phyloP scores from a whole-genome alignment of 2,888 invertebrate species.

The Andrena chrysosceles region DNA sequence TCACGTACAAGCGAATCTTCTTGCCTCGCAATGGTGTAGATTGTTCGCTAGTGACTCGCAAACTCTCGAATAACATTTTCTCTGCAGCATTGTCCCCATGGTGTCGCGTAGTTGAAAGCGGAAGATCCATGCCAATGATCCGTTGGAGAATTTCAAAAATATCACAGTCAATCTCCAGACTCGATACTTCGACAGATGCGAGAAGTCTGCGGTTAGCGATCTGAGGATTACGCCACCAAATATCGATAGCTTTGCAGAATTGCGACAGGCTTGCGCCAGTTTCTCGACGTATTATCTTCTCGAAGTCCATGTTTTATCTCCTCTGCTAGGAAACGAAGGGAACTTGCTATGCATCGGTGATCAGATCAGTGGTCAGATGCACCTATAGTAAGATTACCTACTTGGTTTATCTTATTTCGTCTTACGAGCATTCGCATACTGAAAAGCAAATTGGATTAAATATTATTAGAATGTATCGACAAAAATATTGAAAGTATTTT shows the following conservation, averaged over 20 bases:
- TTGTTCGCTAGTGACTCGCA: slow-evolving; percentile 77
- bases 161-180: slow-evolving; percentile 69
- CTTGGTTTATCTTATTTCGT: neutral
- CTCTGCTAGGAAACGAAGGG: neutral
- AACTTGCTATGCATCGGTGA: neutral
- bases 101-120: neutral
- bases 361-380: neutral
- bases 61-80: slow-evolving; percentile 74
- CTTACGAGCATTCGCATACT: slow-evolving; percentile 2
- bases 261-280: slow-evolving; percentile 79
- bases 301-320: slow-evolving; percentile 69
- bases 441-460: neutral
- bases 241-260: slow-evolving; percentile 89
- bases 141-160: slow-evolving; percentile 78
- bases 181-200: slow-evolving; percentile 82
- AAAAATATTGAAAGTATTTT: neutral
- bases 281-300: slow-evolving; percentile 66
- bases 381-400: no score
- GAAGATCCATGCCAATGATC: slow-evolving; percentile 11
- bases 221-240: slow-evolving; percentile 90
- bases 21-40: slow-evolving; percentile 38
- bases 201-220: slow-evolving; percentile 90
- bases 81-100: neutral
- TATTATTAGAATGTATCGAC: neutral
- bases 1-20: slow-evolving; percentile 82